Evolutionary conservation across 2,888 invertebrate species (phyloP), one percentile per base, ranked within the genome.

Genomic region (Leptinotarsa rubiginosa): DNA sequence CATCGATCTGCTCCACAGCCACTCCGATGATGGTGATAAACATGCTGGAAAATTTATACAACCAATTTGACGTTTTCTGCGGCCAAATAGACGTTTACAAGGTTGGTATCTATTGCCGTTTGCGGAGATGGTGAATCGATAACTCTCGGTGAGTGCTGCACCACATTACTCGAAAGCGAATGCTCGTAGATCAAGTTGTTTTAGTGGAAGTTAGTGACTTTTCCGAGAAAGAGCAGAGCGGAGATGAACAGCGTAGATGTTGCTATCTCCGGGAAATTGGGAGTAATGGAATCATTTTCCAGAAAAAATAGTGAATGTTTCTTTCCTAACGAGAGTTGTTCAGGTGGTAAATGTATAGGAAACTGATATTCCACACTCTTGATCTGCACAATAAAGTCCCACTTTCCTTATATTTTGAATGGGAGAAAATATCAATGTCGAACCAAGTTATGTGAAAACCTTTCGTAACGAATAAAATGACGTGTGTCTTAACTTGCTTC

Each of bases 21-120:
- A 97, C 97, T 0, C 97, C 97, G 0, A 95, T 98, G 92, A 96
- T 96, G 95, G 96, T 97, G 65, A 97, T 98, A 83, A 96, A 93
- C 83, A 97, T 98, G 97, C 90, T 98, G 67, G 96, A 97, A 86
- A 93, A 95, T 81, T 89, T 98, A 66, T 98, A 98, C 89, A 96
- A 96, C 85, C 95, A 96, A 83, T 98, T 97, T 84, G 97, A 98
- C 87, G 92, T 93, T 62, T 97, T 94, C 87, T 97, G 97, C 85
- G 97, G 96, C 79, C 93, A 95, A 81, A 91, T 97, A 59, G 97
- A 98, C 86, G 96, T 98, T 41, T 98, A 98, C 87, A 98, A 98
- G 93, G 97, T 95, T 88, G 47, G 69, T 62, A 31, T 49, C 49
- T 62, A n/a, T 41, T 41, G 31, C 31, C 31, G 16, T 56, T 41